Percentiles rank a stretch among this genome's conserved stretches.
Evolutionary conservation across 2,797 vertebrate genomes (phyloP).

Genomic region (Poecilia gillii): DNA sequence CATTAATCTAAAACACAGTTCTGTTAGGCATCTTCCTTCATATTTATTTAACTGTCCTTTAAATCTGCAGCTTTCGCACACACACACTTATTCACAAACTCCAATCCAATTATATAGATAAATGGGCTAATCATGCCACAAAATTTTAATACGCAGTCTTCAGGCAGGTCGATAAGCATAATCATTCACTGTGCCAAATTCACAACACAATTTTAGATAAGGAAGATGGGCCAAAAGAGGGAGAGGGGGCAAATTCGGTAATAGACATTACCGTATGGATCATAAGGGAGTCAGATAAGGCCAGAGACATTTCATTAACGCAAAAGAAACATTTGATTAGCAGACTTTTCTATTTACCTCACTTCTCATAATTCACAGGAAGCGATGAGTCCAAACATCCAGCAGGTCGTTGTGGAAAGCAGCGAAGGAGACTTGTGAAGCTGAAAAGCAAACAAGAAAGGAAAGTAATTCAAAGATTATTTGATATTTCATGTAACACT

Average conservation of each 20-base stretch:
- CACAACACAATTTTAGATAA: conserved; percentile 86
- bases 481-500: background rate
- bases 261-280: conserved; percentile 84
- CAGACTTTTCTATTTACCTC: conserved; percentile 72
- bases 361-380: conserved; percentile 73
- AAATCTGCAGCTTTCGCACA: conserved; percentile 72
- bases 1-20: conserved; percentile 77
- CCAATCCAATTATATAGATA: conserved; percentile 88
- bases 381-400: conserved; percentile 60
- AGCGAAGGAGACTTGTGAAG: conserved; percentile 27
- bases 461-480: background rate
- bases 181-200: conserved; percentile 81
- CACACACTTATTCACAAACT: conserved; percentile 62
- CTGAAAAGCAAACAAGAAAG: conserved; percentile 1
- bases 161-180: conserved; percentile 81
- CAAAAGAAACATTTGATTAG: conserved; percentile 80
- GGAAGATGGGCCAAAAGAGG: conserved; percentile 61
- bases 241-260: conserved; percentile 73
- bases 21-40: conserved; percentile 66
- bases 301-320: conserved; percentile 81
- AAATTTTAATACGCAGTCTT: conserved; percentile 84
- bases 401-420: conserved; percentile 46
- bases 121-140: conserved; percentile 85
- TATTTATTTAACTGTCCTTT: conserved; percentile 70
- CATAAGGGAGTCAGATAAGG: conserved; percentile 79